Conservation (phyloP, 2,113 vertebrate genomes). For the Australoheros scitulus region DNA sequence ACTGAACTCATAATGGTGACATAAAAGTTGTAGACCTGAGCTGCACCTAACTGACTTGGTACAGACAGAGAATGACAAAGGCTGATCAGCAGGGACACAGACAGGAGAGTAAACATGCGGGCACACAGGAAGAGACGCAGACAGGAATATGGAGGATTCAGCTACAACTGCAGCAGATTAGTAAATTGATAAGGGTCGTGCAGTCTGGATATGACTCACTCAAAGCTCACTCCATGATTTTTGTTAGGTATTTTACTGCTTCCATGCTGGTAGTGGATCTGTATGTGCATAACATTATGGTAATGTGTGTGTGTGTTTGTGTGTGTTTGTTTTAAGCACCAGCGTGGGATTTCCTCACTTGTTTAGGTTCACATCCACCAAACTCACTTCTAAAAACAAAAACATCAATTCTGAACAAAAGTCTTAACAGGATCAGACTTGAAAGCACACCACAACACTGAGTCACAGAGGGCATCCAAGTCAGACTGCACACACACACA, state of each 20-base stretch:
- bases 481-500: constrained; percentile 20
- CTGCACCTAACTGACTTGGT: not conserved
- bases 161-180: constrained; percentile 3
- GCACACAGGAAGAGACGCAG: constrained; percentile 38
- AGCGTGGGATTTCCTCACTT: constrained; percentile 11
- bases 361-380: constrained; percentile 12
- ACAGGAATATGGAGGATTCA: constrained; percentile 17
- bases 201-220: constrained; percentile 55
- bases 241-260: not conserved
- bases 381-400: constrained; percentile 15
- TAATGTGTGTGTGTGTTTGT: not conserved
- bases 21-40: not conserved
- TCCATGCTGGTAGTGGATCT: not conserved
- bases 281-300: constrained; percentile 10
- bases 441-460: constrained; percentile 12
- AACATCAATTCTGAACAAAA: not conserved
- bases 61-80: not conserved
- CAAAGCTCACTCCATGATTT: not conserved
- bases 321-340: constrained; percentile 10
- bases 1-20: not conserved
- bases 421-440: constrained; percentile 7
- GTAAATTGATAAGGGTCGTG: constrained; percentile 14
- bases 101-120: not conserved
- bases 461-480: constrained; percentile 31
- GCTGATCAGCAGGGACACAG: not conserved